These are phyloP conservation scores for Melinaea menophilus DNA, from an alignment of 2,888 invertebrate species.

Conservation along the genomic window DNA sequence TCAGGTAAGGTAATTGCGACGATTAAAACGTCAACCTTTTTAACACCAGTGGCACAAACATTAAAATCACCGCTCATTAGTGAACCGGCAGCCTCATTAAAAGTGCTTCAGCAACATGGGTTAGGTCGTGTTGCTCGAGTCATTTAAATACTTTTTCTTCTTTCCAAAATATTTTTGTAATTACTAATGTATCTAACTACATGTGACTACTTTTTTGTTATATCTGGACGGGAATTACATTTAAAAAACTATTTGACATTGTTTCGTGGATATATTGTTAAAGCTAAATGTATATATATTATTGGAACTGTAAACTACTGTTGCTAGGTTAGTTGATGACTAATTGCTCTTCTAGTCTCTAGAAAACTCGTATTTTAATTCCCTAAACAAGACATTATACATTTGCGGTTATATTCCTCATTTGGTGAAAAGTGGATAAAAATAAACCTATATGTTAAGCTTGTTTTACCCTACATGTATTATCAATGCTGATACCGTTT, in stretches of 20 bases:
- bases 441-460: constrained; percentile 33
- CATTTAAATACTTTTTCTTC: constrained; percentile 5
- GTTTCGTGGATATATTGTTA: too few relatives aligned
- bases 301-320: not conserved
- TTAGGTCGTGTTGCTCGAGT: constrained; percentile 19
- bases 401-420: constrained; percentile 26
- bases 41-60: constrained; percentile 28
- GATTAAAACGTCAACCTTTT: constrained; percentile 28
- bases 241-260: too few relatives aligned
- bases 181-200: too few relatives aligned
- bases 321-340: constrained; percentile 24
- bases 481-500: constrained; percentile 34
- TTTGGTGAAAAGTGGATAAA: constrained; percentile 34
- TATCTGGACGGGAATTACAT: too few relatives aligned
- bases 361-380: constrained; percentile 27
- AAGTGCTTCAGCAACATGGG: constrained; percentile 19
- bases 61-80: constrained; percentile 25
- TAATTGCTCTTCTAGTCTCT: constrained; percentile 23
- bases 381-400: constrained; percentile 28
- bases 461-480: constrained; percentile 33
- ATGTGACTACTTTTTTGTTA: too few relatives aligned
- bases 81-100: constrained; percentile 22
- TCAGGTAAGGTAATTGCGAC: constrained; percentile 21
- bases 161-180: too few relatives aligned
- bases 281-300: too few relatives aligned